Percentiles rank a stretch among this genome's conserved stretches.
Evolutionary conservation across 2,888 invertebrate genomes (phyloP).

Genomic region (Lepidocyrtinus sp.): DNA sequence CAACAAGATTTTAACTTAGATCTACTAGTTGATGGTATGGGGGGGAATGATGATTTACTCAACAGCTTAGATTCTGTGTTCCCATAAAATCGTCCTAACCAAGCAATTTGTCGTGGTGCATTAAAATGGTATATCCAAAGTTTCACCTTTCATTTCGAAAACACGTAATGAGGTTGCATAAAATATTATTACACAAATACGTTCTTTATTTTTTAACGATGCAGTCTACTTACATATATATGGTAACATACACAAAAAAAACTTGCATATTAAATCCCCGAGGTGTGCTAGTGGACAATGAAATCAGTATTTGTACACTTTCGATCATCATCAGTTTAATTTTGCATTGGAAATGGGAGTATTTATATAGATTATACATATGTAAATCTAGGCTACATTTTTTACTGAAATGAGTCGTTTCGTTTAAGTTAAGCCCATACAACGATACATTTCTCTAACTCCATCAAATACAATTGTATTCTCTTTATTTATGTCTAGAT

Average conservation of each 20-base stretch:
- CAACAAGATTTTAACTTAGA: constrained; percentile 58
- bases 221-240: constrained; percentile 34
- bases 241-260: too few species aligned
- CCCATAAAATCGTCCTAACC: constrained; percentile 10
- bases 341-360: too few species aligned
- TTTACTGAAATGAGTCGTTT: too few species aligned
- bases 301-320: constrained; percentile 59
- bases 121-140: not conserved
- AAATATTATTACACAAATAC: too few species aligned
- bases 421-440: too few species aligned
- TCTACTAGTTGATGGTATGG: constrained; percentile 50
- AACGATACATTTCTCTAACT: constrained; percentile 11
- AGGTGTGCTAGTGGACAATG: constrained; percentile 60
- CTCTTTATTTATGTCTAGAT: too few species aligned
- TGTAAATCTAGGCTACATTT: too few species aligned
- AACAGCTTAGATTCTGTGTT: constrained; percentile 45
- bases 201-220: too few species aligned
- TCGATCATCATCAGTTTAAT: constrained; percentile 45
- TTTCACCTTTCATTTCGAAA: too few species aligned
- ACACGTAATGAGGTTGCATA: too few species aligned
- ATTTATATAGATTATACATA: constrained; percentile 22
- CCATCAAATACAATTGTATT: constrained; percentile 34
- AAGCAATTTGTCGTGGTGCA: not conserved
- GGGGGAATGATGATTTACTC: constrained; percentile 50
- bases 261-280: constrained; percentile 32